Evolutionary conservation across 2,888 invertebrate species (phyloP).

Genomic region (Itoplectis maculator): DNA sequence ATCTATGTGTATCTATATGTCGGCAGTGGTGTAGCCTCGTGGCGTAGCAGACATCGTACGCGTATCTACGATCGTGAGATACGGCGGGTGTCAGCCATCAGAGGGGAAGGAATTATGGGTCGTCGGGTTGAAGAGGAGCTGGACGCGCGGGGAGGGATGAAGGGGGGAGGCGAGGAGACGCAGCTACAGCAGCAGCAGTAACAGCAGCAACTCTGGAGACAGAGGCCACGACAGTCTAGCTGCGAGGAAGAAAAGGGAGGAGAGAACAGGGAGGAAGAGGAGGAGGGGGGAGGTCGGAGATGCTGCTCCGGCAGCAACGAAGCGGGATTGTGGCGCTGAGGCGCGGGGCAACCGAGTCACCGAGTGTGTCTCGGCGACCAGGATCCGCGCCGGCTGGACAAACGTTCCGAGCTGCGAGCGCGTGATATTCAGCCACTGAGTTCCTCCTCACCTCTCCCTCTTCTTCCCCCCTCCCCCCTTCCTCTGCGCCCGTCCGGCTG

Average conservation of each 20-base stretch:
- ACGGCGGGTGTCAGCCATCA: conserved; percentile 73
- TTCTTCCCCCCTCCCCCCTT: conserved; percentile 23
- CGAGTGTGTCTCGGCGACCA: conserved; percentile 52
- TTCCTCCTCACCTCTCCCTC: conserved; percentile 21
- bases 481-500: background rate
- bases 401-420: conserved; percentile 49
- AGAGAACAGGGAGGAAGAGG: conserved; percentile 19
- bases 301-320: conserved; percentile 46
- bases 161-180: conserved; percentile 57
- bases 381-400: conserved; percentile 51
- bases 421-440: conserved; percentile 51
- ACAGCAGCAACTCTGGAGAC: conserved; percentile 46
- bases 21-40: conserved; percentile 57
- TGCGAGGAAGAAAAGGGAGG: conserved; percentile 55
- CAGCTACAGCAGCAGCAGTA: conserved; percentile 45
- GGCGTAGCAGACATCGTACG: conserved; percentile 68
- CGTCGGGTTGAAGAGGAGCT: conserved; percentile 72
- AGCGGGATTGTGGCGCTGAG: conserved; percentile 25
- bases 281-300: conserved; percentile 34
- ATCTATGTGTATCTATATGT: conserved; percentile 49
- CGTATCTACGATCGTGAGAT: conserved; percentile 80
- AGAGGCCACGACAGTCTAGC: conserved; percentile 44
- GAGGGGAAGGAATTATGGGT: conserved; percentile 73
- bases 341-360: conserved; percentile 27
- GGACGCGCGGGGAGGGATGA: conserved; percentile 71